Evolutionary conservation across 2,888 invertebrate species (phyloP), one percentile per base, ranked within the genome.

Genomic region (Acanthopleura granulata): DNA sequence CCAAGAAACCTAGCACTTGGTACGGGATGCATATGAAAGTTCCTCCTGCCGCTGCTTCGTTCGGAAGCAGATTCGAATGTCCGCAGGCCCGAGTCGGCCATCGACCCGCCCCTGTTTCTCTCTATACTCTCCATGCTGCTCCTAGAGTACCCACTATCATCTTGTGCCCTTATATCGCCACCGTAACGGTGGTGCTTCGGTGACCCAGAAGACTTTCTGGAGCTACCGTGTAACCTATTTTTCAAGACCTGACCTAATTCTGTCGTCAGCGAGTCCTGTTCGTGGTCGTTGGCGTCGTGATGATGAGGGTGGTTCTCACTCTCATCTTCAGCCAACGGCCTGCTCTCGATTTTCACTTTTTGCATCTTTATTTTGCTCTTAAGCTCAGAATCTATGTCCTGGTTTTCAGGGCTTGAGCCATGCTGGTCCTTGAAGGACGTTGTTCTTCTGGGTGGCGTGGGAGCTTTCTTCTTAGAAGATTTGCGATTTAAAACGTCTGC

Each of bases 391-490:
- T 87, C 86, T 70, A 85, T 79, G 40, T 82, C 81, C n/a, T 75
- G 74, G 3, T 73, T 73, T 22, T 78, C 79, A 14, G 74, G 49
- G 25, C 40, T 29, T 12, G 22, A 18, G 30, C 61, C 22, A 49
- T 72, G 76, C 62, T 76, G 82, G 16, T 87, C 87, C 62, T 84
- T 85, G 92, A 95, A 96, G 73, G 96, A 96, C 91, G 95, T 95
- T 82, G 98, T 98, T 84, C 98, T 93, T 91, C 97, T 97, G 50
- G 98, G 98, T 78, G 98, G 98, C 27, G 97, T 95, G 69, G 98
- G 98, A 49, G 97, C 97, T 88, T 85, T 83, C 57, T 83, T 84
- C 50, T 79, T 76, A n/a, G 79, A 79, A 12, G 85, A 81, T 73
- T 85, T 85, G 27, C 83, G 77, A 12, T 81, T 81, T 1, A 88